Evolutionary conservation across 2,113 vertebrate species (phyloP), one percentile per base, ranked within the genome.

Genomic region (Campylorhamphus procurvoides): DNA sequence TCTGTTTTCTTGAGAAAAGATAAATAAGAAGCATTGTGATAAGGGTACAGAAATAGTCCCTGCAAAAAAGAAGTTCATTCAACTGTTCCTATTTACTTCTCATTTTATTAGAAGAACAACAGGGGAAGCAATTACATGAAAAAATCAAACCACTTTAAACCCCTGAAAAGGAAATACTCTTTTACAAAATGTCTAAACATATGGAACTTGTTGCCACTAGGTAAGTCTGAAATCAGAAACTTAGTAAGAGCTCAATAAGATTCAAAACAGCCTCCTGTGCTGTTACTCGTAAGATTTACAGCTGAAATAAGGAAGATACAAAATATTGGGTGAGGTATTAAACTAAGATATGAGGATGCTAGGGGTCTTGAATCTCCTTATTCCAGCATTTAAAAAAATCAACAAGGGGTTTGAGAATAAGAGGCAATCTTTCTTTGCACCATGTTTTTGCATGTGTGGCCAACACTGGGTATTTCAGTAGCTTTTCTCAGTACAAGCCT

Each of bases 41-140:
- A 76, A 59, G 94, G 64, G 60, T 77, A 75, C 39, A 82, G 88
- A 90, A 96, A 94, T 23, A 95, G 86, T 84, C 55, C 86, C 87
- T 20, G 35, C 59, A 87, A 64, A 79, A 71, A 79, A 86, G 28
- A 59, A 86, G 23, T 89, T 92, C 79, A 80, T 62, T 90, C 81
- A 88, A 27, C 69, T 71, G 4, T 84, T 93, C 50, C 69, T 95
- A 23, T 96, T 97, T 96, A 77, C 89, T 71, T 79, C 87, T 90
- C 40, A 62, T 92, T 90, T 95, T 88, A 84, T 84, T 93, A 82
- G 80, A 89, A 93, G 63, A 95, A 94, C 72, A 95, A 89, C 37
- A 64, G 46, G 15, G 7, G 49, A 95, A 94, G 52, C 56, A 89
- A 84, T 93, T 95, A 74, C 49, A 81, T 67, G 49, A 24, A 74